Percentiles rank a stretch among this genome's conserved stretches.
Conservation (phyloP, 2,113 vertebrate species). For the Oophaga pumilio region DNA sequence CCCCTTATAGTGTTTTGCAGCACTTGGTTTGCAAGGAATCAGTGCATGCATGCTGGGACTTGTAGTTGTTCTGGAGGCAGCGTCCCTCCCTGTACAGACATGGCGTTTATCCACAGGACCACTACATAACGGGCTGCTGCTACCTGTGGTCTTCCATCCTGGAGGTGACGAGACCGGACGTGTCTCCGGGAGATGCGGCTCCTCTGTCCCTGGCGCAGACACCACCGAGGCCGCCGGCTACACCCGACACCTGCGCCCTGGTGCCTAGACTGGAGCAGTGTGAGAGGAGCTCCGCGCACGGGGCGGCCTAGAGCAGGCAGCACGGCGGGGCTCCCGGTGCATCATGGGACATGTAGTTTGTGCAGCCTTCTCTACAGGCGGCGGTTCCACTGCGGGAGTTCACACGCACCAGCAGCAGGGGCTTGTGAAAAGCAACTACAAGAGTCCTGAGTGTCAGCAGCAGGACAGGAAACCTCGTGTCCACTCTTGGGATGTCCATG, state of each 20-base stretch:
- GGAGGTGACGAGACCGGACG: not conserved
- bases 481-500: no score
- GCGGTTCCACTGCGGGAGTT: no score
- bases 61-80: not conserved
- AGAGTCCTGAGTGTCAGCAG: no score
- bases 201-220: not conserved
- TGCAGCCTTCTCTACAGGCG: no score
- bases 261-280: not conserved
- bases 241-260: not conserved
- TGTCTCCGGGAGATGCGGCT: not conserved
- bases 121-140: not conserved
- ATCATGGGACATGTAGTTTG: constrained; percentile 32
- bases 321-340: not conserved
- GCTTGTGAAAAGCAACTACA: not conserved
- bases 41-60: not conserved
- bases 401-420: no score
- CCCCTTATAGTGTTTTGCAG: no score
- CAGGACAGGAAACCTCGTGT: no score
- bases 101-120: no score
- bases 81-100: no score
- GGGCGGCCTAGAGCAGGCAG: not conserved
- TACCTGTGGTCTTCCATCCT: constrained; percentile 47
- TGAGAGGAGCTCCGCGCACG: no score
- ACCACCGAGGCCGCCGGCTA: not conserved
- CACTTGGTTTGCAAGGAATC: no score